These are phyloP conservation scores for Condylura cristata DNA, from an alignment of 2,113 vertebrate species.

Conservation along the genomic window DNA sequence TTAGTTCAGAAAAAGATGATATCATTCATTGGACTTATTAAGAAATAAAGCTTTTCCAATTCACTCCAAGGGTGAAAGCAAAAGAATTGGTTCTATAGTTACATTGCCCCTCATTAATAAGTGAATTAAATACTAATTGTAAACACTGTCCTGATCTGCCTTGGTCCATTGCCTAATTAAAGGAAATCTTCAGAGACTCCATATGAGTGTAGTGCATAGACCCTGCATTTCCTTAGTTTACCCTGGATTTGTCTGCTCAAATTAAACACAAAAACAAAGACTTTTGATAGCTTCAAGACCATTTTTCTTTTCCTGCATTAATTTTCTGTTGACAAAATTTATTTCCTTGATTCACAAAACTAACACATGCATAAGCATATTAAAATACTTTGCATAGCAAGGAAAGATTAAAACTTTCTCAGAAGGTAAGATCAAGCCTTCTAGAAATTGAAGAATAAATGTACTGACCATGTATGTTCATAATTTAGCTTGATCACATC, in stretches of 20 bases:
- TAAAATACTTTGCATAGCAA: neutral
- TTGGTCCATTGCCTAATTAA: neutral
- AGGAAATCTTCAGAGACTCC: slow-evolving; percentile 2
- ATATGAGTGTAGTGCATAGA: neutral
- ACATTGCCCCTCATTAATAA: neutral
- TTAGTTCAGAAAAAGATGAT: slow-evolving; percentile 86
- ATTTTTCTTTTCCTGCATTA: neutral
- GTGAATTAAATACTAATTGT: neutral
- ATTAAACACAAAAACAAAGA: neutral
- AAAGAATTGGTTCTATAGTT: neutral
- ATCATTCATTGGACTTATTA: slow-evolving; percentile 5
- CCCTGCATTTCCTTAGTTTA: neutral
- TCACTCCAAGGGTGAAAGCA: neutral
- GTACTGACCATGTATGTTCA: neutral
- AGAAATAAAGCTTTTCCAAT: slow-evolving; percentile 28
- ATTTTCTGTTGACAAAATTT: slow-evolving; percentile 9
- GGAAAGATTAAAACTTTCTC: neutral
- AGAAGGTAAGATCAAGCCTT: neutral
- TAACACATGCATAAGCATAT: neutral
- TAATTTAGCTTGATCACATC: neutral
- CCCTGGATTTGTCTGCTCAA: neutral
- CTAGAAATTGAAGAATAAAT: neutral
- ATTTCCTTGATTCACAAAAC: neutral
- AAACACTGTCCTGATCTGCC: neutral
- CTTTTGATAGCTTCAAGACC: neutral